Evolutionary conservation across 2,888 invertebrate genomes (phyloP).

Genomic region (Ennomos quercinarius): DNA sequence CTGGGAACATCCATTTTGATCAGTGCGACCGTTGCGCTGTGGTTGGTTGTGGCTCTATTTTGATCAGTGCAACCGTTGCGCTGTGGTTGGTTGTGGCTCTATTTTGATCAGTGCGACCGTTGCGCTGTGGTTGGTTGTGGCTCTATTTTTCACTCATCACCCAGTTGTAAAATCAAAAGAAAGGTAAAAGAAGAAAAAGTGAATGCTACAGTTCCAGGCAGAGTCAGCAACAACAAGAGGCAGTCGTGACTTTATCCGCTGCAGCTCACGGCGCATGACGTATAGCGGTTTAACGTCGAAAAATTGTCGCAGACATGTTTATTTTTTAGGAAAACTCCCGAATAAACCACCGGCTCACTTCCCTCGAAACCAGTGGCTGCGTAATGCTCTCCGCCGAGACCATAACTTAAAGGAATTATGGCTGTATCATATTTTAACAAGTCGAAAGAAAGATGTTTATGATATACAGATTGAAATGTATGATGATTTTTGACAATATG

Average conservation of each 20-base stretch:
- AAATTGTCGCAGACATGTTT: slow-evolving; percentile 54
- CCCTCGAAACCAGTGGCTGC: slow-evolving; percentile 39
- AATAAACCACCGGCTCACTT: slow-evolving; percentile 43
- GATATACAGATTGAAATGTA: slow-evolving; percentile 4
- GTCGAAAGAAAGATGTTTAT: slow-evolving; percentile 17
- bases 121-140: no score
- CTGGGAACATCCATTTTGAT: no score
- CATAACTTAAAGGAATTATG: slow-evolving; percentile 27
- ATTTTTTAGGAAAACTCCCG: slow-evolving; percentile 53
- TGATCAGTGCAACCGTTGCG: no score
- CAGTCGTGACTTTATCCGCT: slow-evolving; percentile 52
- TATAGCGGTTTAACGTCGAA: slow-evolving; percentile 55
- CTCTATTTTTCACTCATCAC: no score
- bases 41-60: no score
- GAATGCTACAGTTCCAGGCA: no score
- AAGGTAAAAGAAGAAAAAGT: no score
- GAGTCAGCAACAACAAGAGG: no score
- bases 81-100: no score
- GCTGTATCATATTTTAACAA: slow-evolving; percentile 22
- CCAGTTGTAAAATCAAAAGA: no score
- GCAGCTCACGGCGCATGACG: slow-evolving; percentile 56
- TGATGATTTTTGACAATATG: slow-evolving; percentile 1
- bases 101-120: no score
- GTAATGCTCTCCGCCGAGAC: slow-evolving; percentile 27
- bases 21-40: no score